Conservation (phyloP, 2,888 invertebrate genomes). For the Agriopis marginaria region DNA sequence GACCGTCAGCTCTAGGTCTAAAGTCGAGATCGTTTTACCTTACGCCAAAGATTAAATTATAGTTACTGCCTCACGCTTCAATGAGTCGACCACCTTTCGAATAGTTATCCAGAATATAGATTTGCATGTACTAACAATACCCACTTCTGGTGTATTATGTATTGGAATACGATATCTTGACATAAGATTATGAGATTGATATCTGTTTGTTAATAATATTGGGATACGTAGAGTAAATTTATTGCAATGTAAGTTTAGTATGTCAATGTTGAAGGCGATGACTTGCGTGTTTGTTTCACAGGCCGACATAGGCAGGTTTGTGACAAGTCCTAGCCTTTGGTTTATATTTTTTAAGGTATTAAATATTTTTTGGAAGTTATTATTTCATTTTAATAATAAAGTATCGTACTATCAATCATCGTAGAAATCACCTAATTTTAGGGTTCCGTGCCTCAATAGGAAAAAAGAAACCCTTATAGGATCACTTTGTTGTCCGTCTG, state of each 20-base stretch:
- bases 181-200: slow-evolving; percentile 27
- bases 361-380: too few species aligned
- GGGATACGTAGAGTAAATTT: neutral
- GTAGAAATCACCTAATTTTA: too few species aligned
- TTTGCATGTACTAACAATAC: slow-evolving; percentile 36
- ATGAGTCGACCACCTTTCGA: slow-evolving; percentile 53
- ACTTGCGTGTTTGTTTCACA: too few species aligned
- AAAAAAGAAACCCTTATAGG: too few species aligned
- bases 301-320: too few species aligned
- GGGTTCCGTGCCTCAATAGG: too few species aligned
- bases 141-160: slow-evolving; percentile 36
- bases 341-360: too few species aligned
- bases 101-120: slow-evolving; percentile 49
- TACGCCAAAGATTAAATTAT: slow-evolving; percentile 38
- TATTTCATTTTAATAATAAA: too few species aligned
- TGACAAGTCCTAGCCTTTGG: too few species aligned
- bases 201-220: slow-evolving; percentile 16
- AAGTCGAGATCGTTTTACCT: slow-evolving; percentile 46
- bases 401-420: too few species aligned
- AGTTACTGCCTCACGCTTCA: slow-evolving; percentile 48
- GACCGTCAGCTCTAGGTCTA: slow-evolving; percentile 42
- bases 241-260: neutral
- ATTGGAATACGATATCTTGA: slow-evolving; percentile 29
- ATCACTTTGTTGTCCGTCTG: too few species aligned
- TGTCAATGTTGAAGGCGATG: neutral